Percentiles rank a stretch among this genome's conserved stretches.
phyloP scores from a whole-genome alignment of 2,888 invertebrate species.

The Neria commutata region DNA sequence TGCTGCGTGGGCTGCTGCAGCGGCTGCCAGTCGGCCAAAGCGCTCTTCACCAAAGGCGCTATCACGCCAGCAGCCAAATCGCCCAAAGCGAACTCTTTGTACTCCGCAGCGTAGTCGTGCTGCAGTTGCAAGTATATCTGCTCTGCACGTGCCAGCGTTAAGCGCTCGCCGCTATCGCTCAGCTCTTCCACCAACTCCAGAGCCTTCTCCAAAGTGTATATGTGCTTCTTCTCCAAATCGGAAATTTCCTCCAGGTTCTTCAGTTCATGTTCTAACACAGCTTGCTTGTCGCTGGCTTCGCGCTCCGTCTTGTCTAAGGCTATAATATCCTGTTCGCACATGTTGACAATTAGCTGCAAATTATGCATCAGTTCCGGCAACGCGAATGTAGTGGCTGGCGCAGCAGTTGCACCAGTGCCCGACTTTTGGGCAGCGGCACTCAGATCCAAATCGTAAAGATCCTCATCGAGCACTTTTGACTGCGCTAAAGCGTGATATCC shows the following conservation, averaged over 20 bases:
- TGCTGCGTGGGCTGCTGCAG: constrained; percentile 71
- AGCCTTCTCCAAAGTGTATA: constrained; percentile 74
- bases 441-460: constrained; percentile 69
- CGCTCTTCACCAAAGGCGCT: constrained; percentile 79
- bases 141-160: constrained; percentile 62
- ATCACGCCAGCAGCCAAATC: constrained; percentile 84
- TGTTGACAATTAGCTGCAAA: constrained; percentile 85
- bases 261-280: constrained; percentile 80
- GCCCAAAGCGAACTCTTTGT: constrained; percentile 82
- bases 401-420: constrained; percentile 18
- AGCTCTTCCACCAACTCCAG: constrained; percentile 69
- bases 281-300: constrained; percentile 78
- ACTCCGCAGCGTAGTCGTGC: constrained; percentile 74
- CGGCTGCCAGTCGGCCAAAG: constrained; percentile 81
- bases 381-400: constrained; percentile 67
- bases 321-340: constrained; percentile 95
- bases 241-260: constrained; percentile 72
- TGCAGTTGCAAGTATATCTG: constrained; percentile 61
- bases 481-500: constrained; percentile 92
- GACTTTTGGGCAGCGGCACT: constrained; percentile 56
- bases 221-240: constrained; percentile 74
- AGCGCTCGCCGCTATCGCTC: constrained; percentile 55
- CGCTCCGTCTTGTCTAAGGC: constrained; percentile 79
- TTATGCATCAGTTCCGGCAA: constrained; percentile 93
- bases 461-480: constrained; percentile 60